Conservation (phyloP, 2,888 invertebrate species). For the Agrotis clavis region DNA sequence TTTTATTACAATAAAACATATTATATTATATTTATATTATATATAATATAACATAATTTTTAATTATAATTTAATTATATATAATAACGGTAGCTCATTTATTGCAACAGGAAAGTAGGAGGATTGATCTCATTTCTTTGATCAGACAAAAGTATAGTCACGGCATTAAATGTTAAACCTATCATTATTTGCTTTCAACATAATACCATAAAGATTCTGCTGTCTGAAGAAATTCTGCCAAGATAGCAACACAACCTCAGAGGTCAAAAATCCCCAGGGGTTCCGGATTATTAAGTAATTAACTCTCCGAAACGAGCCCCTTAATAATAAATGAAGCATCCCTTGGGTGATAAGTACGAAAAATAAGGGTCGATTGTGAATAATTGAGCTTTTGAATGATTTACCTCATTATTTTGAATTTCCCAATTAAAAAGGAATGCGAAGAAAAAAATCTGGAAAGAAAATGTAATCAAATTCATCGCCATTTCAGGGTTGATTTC, state of each 20-base stretch:
- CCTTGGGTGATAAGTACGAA: conserved; percentile 37
- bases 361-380: conserved; percentile 24
- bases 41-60: too few species aligned
- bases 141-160: conserved; percentile 6
- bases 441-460: too few species aligned
- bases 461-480: too few species aligned
- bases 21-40: too few species aligned
- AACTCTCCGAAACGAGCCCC: conserved; percentile 65
- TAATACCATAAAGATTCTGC: neutral
- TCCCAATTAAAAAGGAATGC: too few species aligned
- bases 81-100: neutral
- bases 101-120: neutral
- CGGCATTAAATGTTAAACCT: neutral
- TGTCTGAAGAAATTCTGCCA: neutral
- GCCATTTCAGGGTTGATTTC: too few species aligned
- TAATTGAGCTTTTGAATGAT: neutral
- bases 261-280: conserved; percentile 53
- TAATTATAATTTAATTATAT: too few species aligned
- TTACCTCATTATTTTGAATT: neutral
- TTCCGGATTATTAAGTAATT: conserved; percentile 71
- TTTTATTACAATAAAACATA: too few species aligned
- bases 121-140: neutral
- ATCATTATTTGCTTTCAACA: conserved; percentile 4
- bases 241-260: conserved; percentile 29
- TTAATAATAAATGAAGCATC: conserved; percentile 72